Percentiles rank a stretch among this genome's conserved stretches.
These are phyloP conservation scores for Drosophila teissieri DNA, from an alignment of 1,140 invertebrate genomes.

Conservation along the genomic window DNA sequence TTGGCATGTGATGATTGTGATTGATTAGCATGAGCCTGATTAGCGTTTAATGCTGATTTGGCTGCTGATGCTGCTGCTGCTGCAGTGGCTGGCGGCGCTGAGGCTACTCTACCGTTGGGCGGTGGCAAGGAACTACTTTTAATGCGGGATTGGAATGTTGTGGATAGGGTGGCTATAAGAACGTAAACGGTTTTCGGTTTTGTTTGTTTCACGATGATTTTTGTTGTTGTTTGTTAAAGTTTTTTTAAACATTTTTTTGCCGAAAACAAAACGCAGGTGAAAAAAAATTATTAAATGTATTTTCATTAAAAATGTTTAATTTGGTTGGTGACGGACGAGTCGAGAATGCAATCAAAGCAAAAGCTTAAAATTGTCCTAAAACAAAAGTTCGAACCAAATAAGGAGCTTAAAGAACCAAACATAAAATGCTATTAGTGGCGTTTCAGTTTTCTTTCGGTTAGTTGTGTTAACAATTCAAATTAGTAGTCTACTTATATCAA, in stretches of 20 bases:
- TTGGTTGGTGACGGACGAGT: slow-evolving; percentile 30
- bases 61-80: slow-evolving; percentile 51
- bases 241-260: slow-evolving; percentile 38
- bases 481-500: slow-evolving; percentile 59
- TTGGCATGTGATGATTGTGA: slow-evolving; percentile 72
- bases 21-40: slow-evolving; percentile 73
- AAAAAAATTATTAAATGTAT: slow-evolving; percentile 67
- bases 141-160: slow-evolving; percentile 85
- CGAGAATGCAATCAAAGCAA: slow-evolving; percentile 55
- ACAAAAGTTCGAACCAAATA: slow-evolving; percentile 10
- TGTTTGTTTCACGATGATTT: slow-evolving; percentile 49
- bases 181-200: slow-evolving; percentile 75
- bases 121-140: slow-evolving; percentile 85
- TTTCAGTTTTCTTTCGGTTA: slow-evolving; percentile 29
- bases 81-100: slow-evolving; percentile 67
- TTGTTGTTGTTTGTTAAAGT: slow-evolving; percentile 33
- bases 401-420: slow-evolving; percentile 29
- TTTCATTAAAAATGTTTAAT: slow-evolving; percentile 41
- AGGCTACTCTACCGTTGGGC: slow-evolving; percentile 82
- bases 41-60: slow-evolving; percentile 71
- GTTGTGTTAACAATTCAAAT: slow-evolving; percentile 31
- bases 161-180: slow-evolving; percentile 86
- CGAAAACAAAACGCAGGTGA: slow-evolving; percentile 72
- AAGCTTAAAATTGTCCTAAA: slow-evolving; percentile 33
- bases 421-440: slow-evolving; percentile 39